These are phyloP conservation scores for Lordiphosa mommai DNA, from an alignment of 1,140 invertebrate genomes.

Conservation along the genomic window DNA sequence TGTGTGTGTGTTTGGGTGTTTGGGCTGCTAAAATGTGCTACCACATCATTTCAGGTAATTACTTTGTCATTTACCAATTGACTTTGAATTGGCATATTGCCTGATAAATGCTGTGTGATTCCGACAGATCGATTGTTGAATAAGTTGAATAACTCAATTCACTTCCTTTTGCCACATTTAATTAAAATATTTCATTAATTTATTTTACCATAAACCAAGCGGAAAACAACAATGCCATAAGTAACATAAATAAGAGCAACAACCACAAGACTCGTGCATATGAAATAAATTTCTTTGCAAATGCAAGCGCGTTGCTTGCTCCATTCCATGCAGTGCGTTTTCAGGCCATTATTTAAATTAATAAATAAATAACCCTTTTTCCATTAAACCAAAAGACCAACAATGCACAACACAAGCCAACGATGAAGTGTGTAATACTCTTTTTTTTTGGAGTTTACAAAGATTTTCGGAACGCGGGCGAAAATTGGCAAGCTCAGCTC, in stretches of 20 bases:
- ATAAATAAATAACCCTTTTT: conserved; percentile 56
- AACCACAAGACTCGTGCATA: conserved; percentile 5
- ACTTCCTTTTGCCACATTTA: conserved; percentile 21
- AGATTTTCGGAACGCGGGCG: too few relatives aligned
- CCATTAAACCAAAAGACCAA: conserved; percentile 24
- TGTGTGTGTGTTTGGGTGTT: not conserved
- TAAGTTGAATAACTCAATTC: conserved; percentile 21
- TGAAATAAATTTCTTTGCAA: conserved; percentile 45
- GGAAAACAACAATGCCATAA: conserved; percentile 30
- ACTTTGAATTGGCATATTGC: conserved; percentile 48
- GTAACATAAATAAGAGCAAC: conserved; percentile 24
- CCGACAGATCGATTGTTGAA: not conserved
- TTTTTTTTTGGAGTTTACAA: too few relatives aligned
- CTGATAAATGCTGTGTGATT: conserved; percentile 13
- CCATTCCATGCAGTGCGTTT: not conserved
- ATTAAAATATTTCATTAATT: conserved; percentile 55
- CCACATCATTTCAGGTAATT: conserved; percentile 65
- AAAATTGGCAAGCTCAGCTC: too few relatives aligned
- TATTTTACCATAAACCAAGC: conserved; percentile 13
- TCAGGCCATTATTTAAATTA: conserved; percentile 51
- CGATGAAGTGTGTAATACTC: not conserved
- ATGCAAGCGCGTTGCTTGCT: conserved; percentile 2
- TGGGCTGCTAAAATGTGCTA: conserved; percentile 32
- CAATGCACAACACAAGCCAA: not conserved
- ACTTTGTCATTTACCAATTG: conserved; percentile 60